phyloP scores from a whole-genome alignment of 2,797 vertebrate genomes.

The Neostethus bicornis region DNA sequence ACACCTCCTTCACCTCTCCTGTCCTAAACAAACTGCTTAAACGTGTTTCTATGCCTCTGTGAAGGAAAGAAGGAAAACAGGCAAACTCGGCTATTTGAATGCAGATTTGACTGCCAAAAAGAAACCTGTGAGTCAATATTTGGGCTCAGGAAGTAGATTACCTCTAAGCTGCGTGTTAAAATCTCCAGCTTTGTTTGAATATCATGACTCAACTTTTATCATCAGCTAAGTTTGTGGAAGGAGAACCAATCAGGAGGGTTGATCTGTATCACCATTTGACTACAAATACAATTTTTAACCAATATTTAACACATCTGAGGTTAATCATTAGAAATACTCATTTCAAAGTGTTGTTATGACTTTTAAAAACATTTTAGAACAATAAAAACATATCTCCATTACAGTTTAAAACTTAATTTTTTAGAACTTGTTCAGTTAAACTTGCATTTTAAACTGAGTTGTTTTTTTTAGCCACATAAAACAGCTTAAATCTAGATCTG shows the following conservation, averaged over 20 bases:
- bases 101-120: conserved; percentile 61
- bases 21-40: no score
- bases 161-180: not conserved
- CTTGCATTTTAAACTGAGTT: not conserved
- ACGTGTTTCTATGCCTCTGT: conserved; percentile 5
- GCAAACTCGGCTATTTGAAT: conserved; percentile 50
- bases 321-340: not conserved
- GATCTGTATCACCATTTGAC: not conserved
- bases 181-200: not conserved
- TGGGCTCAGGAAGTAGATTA: not conserved
- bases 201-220: not conserved
- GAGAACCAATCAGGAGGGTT: not conserved
- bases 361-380: no score
- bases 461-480: no score
- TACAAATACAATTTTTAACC: not conserved
- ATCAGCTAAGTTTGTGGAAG: not conserved
- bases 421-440: no score
- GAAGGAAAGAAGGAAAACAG: conserved; percentile 5
- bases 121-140: conserved; percentile 1
- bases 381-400: not conserved
- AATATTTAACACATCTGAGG: not conserved
- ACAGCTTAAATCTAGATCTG: not conserved
- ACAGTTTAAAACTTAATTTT: no score
- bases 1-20: no score
- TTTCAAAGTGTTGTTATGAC: no score